Evolutionary conservation across 2,797 vertebrate genomes (phyloP).

Genomic region (Sphenopsis melanotis): DNA sequence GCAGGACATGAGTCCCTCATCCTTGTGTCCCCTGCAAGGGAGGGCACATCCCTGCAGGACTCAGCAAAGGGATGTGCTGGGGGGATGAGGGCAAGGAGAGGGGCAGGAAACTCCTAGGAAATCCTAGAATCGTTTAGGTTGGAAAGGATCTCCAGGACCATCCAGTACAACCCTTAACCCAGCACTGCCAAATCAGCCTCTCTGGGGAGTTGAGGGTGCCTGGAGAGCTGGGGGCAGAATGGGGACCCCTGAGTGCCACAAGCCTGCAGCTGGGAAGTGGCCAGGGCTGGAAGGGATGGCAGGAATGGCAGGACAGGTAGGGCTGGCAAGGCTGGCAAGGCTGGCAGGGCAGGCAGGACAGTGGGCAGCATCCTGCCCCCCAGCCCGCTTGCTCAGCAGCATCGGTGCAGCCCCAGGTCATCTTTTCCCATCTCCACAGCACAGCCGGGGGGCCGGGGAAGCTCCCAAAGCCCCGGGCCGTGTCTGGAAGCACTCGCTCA

Average conservation of each 20-base stretch:
- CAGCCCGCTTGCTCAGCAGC: fast-evolving
- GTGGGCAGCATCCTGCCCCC: background rate
- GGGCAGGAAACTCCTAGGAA: background rate
- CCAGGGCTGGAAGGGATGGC: background rate
- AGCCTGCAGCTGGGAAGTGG: background rate
- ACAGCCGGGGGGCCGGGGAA: background rate
- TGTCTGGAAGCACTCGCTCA: background rate
- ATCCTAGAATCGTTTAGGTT: background rate
- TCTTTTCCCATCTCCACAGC: background rate
- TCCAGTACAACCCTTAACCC: fast-evolving
- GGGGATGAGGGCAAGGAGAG: background rate
- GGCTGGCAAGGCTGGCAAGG: fast-evolving
- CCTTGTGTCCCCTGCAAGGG: background rate
- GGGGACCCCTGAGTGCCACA: fast-evolving
- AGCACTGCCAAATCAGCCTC: background rate
- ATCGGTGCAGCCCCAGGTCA: fast-evolving
- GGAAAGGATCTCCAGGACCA: background rate
- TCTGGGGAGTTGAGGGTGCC: fast-evolving
- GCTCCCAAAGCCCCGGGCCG: background rate
- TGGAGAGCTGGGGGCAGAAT: background rate
- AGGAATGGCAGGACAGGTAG: background rate
- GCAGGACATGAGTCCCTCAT: no score
- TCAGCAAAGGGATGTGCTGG: background rate
- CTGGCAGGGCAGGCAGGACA: background rate
- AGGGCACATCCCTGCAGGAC: background rate